Base-by-base conservation (phyloP, 2,797 vertebrate species). In the Antennarius maculatus region DNA sequence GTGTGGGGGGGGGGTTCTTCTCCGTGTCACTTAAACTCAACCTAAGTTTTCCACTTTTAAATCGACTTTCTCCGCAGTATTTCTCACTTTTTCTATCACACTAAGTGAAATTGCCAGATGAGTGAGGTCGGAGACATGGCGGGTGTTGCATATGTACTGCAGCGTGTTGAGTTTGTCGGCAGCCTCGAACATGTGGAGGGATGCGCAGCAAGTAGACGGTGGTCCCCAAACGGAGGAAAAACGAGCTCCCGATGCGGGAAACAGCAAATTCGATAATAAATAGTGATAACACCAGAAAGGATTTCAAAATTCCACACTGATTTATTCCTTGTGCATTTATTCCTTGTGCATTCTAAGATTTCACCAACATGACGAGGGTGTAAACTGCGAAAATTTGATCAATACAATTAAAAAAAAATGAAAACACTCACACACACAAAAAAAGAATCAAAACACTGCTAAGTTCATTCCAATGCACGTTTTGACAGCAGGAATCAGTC, bases 111-210 rank as follows among this genome's bases (percentile, higher is more conserved):
- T n/a, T 42, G 3, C 23, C 31, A 48, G n/a, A 71, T 53, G 42
- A 50, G 37, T 4, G 11, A 28, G 27, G 65, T 14, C 15, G 45
- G 56, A 58, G 53, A 73, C 17, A 43, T 31, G 53, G 47, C 46
- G 61, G 18, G 51, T 69, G 29, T 50, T 59, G 14, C 34, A 13
- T 2, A 34, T 71, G 34, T 45, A 17, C 68, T 53, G 72, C 66
- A 55, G 61, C 67, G 48, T 5, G 43, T 75, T 76, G 56, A 50
- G 57, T 75, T 76, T 64, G 18, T 46, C 58, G 74, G 74, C 71
- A 82, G 53, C 46, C 42, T 47, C 18, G 18, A 68, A 71, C 83
- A 75, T 75, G 77, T 77, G 48, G 48, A 58, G 48, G 41, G 29
- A 5, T 66, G 39, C 59, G 62, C 62, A 58, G 46, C 54, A 50